Conservation (phyloP, 2,113 vertebrate species). For the Vulpes ferrilata region DNA sequence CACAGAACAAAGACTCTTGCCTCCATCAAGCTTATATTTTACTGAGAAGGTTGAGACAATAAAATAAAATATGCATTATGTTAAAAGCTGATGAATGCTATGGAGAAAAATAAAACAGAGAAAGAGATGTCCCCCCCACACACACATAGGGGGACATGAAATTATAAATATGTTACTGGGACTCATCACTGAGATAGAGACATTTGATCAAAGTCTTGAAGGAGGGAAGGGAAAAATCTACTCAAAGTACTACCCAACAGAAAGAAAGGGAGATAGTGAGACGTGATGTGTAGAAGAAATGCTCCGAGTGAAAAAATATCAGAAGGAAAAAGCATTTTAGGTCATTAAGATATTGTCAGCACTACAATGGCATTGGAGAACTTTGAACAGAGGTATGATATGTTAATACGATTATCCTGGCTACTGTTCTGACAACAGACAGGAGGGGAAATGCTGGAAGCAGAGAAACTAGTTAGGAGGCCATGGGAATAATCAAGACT, state of each 20-base stretch:
- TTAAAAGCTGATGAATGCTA: background rate
- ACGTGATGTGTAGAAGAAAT: rapidly evolving
- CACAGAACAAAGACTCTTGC: background rate
- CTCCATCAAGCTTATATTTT: background rate
- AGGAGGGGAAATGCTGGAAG: background rate
- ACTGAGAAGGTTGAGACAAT: background rate
- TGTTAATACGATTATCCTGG: rapidly evolving
- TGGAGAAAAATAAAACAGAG: background rate
- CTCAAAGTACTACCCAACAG: background rate
- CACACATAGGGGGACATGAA: background rate
- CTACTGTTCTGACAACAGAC: background rate
- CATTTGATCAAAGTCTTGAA: background rate
- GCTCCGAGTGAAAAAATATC: background rate
- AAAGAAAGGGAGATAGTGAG: background rate
- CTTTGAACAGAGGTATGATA: background rate
- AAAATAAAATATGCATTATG: background rate
- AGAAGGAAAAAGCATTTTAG: background rate
- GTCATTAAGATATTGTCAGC: background rate
- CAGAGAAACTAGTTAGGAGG: background rate
- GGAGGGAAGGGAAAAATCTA: background rate
- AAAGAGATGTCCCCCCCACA: background rate
- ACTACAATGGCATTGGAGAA: too few species aligned
- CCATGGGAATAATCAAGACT: background rate
- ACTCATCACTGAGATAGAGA: background rate
- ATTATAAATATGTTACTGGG: too few species aligned